phyloP scores from a whole-genome alignment of 37 sponge, comb jelly and placozoan genomes.

The Ianthella basta region DNA sequence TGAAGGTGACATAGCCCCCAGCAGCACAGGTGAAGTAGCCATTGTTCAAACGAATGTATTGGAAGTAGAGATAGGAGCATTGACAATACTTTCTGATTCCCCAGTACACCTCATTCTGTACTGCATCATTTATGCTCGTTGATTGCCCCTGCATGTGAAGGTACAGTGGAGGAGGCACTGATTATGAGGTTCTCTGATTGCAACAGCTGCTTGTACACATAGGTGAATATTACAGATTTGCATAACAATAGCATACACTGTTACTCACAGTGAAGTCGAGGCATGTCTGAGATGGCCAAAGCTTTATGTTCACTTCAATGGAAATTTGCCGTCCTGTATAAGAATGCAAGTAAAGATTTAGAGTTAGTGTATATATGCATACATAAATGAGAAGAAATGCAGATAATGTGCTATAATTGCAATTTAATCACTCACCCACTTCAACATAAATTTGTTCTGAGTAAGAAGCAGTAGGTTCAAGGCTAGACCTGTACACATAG shows the following conservation, averaged over 20 bases:
- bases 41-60: neutral
- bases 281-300: constrained; percentile 6
- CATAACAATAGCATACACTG: no score
- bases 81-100: neutral
- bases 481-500: neutral
- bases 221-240: no score
- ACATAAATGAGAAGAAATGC: no score
- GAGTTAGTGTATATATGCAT: no score
- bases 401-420: no score
- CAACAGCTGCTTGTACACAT: neutral
- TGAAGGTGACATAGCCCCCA: constrained; percentile 6
- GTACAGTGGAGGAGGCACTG: no score
- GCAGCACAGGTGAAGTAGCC: neutral
- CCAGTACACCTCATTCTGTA: constrained; percentile 5
- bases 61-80: neutral
- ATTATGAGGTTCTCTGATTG: no score
- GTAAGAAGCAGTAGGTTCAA: neutral
- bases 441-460: constrained; percentile 14
- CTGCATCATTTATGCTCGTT: neutral
- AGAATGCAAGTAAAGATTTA: no score
- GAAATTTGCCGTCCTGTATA: neutral
- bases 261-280: constrained; percentile 9
- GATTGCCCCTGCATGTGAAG: neutral
- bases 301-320: constrained; percentile 22
- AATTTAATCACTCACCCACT: neutral